Base-by-base conservation (phyloP, 2,888 invertebrate genomes). In the Drosophila fungiperda region DNA sequence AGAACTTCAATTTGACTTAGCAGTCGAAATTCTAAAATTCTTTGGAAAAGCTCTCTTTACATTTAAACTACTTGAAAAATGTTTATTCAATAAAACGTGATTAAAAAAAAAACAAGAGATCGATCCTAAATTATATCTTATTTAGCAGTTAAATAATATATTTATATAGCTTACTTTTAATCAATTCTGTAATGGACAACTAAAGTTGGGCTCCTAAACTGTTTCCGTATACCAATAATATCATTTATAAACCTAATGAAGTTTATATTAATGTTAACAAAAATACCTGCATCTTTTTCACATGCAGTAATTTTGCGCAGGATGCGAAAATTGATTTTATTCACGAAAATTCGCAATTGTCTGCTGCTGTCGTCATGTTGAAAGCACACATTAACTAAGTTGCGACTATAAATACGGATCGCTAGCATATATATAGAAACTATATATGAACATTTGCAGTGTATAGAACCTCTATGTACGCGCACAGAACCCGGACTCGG, bases 401-500 rank as follows among this genome's bases (percentile, higher is more conserved):
- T 50, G 7, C 12, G 48, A 55, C 68, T 54, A 59, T 49, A 66
- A 58, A 52, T 57, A 35, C 63, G 38, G 36, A 54, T 63, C 69
- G 59, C 50, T 45, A 50, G 29, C 48, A 15, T n/a, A 54, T 35
- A 20, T 55, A 12, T 50, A 55, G 38, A 36, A 38, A 40, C 38
- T 57, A 66, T 40, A 64, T 58, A 23, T 35, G 36, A 15, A 38
- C 2, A 20, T 36, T 33, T 33, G 2, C 26, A 53, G 33, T 40
- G 48, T 58, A 20, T 55, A 33, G 78, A 76, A 73, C 52, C 67
- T 59, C 76, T 76, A 75, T 78, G 64, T 75, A 65, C 67, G 64
- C 76, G 67, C 76, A 80, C 78, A 80, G 76, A 78, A 80, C 76
- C 78, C 78, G 78, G 76, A 78, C 80, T 76, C 80, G 53, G 8